Conservation (phyloP, 2,888 invertebrate genomes). For the Eucriotettix oculatus region DNA sequence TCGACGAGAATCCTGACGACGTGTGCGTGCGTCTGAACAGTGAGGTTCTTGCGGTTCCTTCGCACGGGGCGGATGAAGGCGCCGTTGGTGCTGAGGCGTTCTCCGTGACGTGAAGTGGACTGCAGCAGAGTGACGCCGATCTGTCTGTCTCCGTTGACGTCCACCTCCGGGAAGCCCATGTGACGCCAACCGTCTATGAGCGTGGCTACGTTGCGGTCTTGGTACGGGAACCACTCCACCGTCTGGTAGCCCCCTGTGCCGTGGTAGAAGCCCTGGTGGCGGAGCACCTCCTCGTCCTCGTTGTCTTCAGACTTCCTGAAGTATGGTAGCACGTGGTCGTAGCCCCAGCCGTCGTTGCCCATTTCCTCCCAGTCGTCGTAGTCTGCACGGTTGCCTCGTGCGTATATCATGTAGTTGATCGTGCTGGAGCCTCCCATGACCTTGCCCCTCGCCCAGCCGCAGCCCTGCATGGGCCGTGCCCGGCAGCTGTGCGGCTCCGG, state of each 20-base stretch:
- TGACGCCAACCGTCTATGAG: conserved; percentile 43
- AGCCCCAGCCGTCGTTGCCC: conserved; percentile 47
- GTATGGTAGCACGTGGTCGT: conserved; percentile 46
- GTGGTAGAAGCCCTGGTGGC: conserved; percentile 37
- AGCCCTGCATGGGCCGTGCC: conserved; percentile 37
- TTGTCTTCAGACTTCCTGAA: conserved; percentile 51
- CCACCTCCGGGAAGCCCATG: conserved; percentile 35
- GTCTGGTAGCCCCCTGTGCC: conserved; percentile 42
- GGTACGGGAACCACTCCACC: conserved; percentile 44
- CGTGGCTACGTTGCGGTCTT: conserved; percentile 35
- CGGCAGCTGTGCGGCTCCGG: conserved; percentile 42
- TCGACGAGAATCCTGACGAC: conserved; percentile 42
- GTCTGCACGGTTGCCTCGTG: conserved; percentile 38
- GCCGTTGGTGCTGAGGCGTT: conserved; percentile 40
- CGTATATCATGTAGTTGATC: conserved; percentile 50
- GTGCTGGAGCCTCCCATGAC: conserved; percentile 51
- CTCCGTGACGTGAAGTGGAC: conserved; percentile 41
- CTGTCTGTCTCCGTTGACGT: conserved; percentile 23
- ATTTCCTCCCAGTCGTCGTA: conserved; percentile 46
- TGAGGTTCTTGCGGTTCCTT: conserved; percentile 28
- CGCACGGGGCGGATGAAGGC: conserved; percentile 53
- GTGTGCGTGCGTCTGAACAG: conserved; percentile 32
- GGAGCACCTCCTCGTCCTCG: conserved; percentile 30
- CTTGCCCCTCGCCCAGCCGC: conserved; percentile 47
- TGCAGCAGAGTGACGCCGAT: conserved; percentile 44